Evolutionary conservation across 2,797 vertebrate species (phyloP), one percentile per base, ranked within the genome.

Genomic region (Nasua narica): DNA sequence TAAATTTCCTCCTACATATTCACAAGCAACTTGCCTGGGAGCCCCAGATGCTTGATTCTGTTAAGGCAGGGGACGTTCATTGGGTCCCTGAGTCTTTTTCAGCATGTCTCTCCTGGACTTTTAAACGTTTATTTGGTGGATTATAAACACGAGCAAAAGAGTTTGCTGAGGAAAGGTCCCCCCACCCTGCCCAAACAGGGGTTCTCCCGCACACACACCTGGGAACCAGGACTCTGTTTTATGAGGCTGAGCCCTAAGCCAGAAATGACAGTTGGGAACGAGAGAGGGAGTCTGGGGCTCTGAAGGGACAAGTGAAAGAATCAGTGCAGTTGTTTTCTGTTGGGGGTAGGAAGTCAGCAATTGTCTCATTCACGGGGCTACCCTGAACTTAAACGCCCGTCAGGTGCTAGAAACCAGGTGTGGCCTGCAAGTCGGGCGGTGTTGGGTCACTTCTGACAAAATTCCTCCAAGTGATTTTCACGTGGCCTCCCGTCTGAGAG

Each of bases 1-100:
- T 95, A 95, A 35, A 56, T 96, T 92, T 97, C 90, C 94, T 94
- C 35, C 48, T 81, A 89, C 40, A 94, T 74, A 94, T 88, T 94
- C 91, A 85, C 54, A 93, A 89, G 79, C 19, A 84, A 95, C 69
- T 94, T 91, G 90, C 52, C 83, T 46, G 21, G 74, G 79, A 88
- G 65, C 58, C 29, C 77, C 92, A 76, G 77, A 96, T 76, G 77
- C 87, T 96, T 21, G 54, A 3, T 16, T 84, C 87, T 67, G 60
- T 74, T 60, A 54, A 94, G 72, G 40, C 27, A 65, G 62, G 58
- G 70, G 58, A 70, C 79, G 83, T 70, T 35, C 78, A 93, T 87
- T 89, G 96, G 87, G 54, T 90, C 77, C 43, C 70, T 4, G 5
- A 14, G 52, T 52, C 81, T 93, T 96, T 95, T 76, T 46, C 85